These are phyloP conservation scores for Tylochromis polylepis DNA, from an alignment of 2,113 vertebrate genomes.

Conservation along the genomic window DNA sequence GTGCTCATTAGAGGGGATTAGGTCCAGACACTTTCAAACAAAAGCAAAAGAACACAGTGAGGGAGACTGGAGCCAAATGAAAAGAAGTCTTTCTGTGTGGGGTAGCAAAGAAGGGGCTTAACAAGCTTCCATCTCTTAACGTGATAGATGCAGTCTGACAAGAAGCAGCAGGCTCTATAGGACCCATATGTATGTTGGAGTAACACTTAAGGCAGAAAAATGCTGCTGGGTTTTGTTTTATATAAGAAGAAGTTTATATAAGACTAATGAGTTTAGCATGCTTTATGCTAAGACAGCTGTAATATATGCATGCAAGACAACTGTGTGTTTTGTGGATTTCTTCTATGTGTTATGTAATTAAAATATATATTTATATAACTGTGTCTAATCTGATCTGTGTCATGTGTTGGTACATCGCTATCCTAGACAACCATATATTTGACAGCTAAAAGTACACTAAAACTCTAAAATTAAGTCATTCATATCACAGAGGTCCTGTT, in stretches of 20 bases:
- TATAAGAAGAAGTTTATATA: background rate
- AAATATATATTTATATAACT: background rate
- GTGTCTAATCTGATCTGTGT: background rate
- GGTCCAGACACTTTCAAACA: slow-evolving; percentile 22
- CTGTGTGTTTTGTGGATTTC: background rate
- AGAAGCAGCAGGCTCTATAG: background rate
- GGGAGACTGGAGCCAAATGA: background rate
- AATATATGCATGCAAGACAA: background rate
- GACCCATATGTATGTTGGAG: background rate
- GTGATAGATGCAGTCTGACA: slow-evolving; percentile 9
- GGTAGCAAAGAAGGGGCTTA: background rate
- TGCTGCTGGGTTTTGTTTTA: background rate
- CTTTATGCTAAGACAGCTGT: background rate
- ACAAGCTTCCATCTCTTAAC: background rate
- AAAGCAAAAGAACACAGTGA: slow-evolving; percentile 1
- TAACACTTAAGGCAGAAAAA: background rate
- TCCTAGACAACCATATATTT: background rate
- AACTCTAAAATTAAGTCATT: background rate
- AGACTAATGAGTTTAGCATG: background rate
- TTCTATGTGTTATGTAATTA: background rate
- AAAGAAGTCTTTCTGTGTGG: background rate
- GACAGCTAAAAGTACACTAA: background rate
- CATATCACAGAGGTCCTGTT: background rate
- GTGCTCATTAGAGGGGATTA: slow-evolving; percentile 56
- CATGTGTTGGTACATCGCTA: background rate